Evolutionary conservation across 2,797 vertebrate species (phyloP), one percentile per base, ranked within the genome.

Genomic region (Onychomys leucogaster): DNA sequence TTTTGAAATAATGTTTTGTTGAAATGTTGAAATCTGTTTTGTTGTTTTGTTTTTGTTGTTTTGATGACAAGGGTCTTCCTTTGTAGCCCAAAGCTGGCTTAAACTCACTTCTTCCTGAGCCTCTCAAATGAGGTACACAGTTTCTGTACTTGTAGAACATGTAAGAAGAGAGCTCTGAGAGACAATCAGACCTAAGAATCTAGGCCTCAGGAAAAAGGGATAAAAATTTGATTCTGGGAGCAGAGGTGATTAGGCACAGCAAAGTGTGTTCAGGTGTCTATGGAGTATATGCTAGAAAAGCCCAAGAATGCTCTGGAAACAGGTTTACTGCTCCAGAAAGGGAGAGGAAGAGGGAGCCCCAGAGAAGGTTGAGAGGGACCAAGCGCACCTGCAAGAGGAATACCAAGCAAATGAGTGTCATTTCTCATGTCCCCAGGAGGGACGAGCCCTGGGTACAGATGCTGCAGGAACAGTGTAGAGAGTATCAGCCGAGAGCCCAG

Each of bases 311-410:
- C 43, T 77, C 46, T n/a, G 23, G 32, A 49, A 34, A 13, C 41
- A 82, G 21, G 49, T 88, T 76, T 46, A 76, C 52, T 81, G 46
- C 65, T 89, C 83, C 71, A 19, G 17, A 88, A 76, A 32, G 41
- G 21, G 10, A 49, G 80, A 93, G 27, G 78, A 86, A 75, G 46
- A 78, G 29, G 52, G 77, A 43, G 59, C 29, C n/a, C 63, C 34
- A 82, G 55, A 94, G 65, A 32, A 83, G 76, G 46, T 0, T 16
- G 12, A 80, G 61, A 78, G 95, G 52, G n/a, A 49, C 69, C 78
- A 89, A 78, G 17, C 41, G 93, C n/a, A 87, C 16, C 75, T 11
- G 27, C 71, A 83, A 59, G 57, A 89, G 41, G 88, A 81, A 95
- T 95, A 77, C 1, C 63, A 90, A 89, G 75, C 90, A 84, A 86